Percentiles rank a stretch among this genome's conserved stretches.
These are phyloP conservation scores for Xiphydria camelus DNA, from an alignment of 2,888 invertebrate species.

Conservation along the genomic window DNA sequence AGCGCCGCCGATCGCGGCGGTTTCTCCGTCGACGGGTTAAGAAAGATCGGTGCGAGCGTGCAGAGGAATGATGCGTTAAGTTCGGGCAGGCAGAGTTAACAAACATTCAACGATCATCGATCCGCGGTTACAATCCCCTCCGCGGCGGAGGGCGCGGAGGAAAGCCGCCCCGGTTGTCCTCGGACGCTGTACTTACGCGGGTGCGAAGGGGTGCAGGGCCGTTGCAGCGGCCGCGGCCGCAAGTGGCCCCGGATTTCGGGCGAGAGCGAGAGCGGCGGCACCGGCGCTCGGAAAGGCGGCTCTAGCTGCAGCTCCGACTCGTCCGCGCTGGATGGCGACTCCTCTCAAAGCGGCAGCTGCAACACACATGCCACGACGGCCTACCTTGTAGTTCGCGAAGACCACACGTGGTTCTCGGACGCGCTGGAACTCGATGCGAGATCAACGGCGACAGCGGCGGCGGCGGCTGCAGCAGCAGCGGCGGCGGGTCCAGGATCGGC, in stretches of 20 bases:
- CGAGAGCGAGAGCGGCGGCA: slow-evolving; percentile 72
- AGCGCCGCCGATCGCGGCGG: too few species aligned
- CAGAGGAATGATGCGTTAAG: too few species aligned
- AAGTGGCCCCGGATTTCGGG: slow-evolving; percentile 70
- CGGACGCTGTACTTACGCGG: slow-evolving; percentile 72
- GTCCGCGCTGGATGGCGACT: slow-evolving; percentile 80
- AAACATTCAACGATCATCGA: too few species aligned
- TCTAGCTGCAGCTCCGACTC: slow-evolving; percentile 62
- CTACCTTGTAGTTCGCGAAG: slow-evolving; percentile 40
- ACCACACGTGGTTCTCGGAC: too few species aligned
- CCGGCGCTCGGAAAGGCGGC: slow-evolving; percentile 70
- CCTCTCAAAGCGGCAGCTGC: slow-evolving; percentile 81
- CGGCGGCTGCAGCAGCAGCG: slow-evolving; percentile 12
- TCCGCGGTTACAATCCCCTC: too few species aligned
- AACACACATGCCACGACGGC: slow-evolving; percentile 52
- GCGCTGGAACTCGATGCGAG: slow-evolving; percentile 1
- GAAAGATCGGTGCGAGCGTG: too few species aligned
- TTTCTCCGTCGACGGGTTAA: too few species aligned
- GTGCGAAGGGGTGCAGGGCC: slow-evolving; percentile 87
- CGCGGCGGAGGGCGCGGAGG: too few species aligned
- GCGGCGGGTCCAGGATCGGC: background rate
- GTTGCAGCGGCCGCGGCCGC: slow-evolving; percentile 72
- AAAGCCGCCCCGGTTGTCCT: too few species aligned
- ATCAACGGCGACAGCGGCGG: slow-evolving; percentile 10
- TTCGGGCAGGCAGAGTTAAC: too few species aligned